phyloP scores from a whole-genome alignment of 37 sponge, comb jelly and placozoan genomes.

The Mnemiopsis leidyi region DNA sequence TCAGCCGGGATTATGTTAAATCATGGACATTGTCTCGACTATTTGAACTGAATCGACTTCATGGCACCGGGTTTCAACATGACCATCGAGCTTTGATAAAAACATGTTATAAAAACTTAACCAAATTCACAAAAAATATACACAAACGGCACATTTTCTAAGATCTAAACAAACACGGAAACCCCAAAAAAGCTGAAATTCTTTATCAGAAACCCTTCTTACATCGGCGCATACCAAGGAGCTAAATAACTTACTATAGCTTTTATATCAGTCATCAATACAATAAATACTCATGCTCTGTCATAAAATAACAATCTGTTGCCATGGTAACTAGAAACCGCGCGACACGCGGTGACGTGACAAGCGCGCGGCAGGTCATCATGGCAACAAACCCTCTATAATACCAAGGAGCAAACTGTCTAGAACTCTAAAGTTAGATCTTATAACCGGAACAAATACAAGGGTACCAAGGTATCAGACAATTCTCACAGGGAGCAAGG shows the following conservation, averaged over 20 bases:
- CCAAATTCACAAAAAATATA: constrained; percentile 65
- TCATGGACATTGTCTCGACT: no score
- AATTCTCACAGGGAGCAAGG: no score
- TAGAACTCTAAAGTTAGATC: neutral
- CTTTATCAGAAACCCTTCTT: neutral
- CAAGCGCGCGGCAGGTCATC: neutral
- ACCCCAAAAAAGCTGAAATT: neutral
- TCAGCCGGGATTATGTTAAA: no score
- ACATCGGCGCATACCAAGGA: neutral
- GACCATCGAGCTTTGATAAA: constrained; percentile 54
- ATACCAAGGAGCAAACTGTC: neutral
- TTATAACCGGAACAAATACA: neutral
- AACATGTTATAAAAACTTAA: constrained; percentile 64
- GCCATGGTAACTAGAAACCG: neutral
- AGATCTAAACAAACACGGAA: constrained; percentile 1
- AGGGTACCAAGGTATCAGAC: neutral
- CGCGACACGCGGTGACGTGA: no score
- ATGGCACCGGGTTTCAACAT: neutral
- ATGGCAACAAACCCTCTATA: neutral
- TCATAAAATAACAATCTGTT: neutral
- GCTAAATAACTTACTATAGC: constrained; percentile 67
- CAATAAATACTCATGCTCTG: constrained; percentile 55
- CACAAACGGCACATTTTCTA: constrained; percentile 53
- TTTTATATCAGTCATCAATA: constrained; percentile 57
- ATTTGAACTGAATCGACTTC: no score